Evolutionary conservation across 2,888 invertebrate genomes (phyloP).

Genomic region (Celastrina argiolus): DNA sequence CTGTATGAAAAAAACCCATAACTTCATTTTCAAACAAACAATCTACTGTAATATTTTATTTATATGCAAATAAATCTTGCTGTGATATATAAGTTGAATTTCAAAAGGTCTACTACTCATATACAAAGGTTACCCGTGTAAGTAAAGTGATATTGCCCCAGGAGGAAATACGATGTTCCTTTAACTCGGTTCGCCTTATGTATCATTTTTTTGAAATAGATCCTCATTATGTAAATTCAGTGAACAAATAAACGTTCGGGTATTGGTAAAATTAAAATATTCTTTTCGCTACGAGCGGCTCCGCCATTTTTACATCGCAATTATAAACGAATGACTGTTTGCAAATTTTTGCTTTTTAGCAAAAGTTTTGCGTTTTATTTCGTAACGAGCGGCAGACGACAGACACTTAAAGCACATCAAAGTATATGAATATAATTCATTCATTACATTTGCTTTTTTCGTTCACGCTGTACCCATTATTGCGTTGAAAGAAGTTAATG

Average conservation of each 20-base stretch:
- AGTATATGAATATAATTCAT: slow-evolving; percentile 17
- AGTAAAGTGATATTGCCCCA: slow-evolving; percentile 11
- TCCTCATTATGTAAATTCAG: slow-evolving; percentile 3
- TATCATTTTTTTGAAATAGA: background rate
- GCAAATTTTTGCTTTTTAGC: background rate
- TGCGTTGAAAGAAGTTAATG: slow-evolving; percentile 26
- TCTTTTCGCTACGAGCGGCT: background rate
- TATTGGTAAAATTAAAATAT: slow-evolving; percentile 7
- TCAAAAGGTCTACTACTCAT: background rate
- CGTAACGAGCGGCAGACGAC: slow-evolving; percentile 10
- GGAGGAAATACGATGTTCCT: background rate
- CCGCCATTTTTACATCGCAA: background rate
- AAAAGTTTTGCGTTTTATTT: slow-evolving; percentile 7
- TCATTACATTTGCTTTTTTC: slow-evolving; percentile 19
- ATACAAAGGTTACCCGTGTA: background rate
- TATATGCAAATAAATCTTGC: background rate
- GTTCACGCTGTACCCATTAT: slow-evolving; percentile 23
- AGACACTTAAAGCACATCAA: slow-evolving; percentile 11
- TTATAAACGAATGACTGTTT: background rate
- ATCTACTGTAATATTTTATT: background rate
- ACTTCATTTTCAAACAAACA: background rate
- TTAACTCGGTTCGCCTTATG: slow-evolving; percentile 2
- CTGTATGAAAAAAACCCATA: background rate
- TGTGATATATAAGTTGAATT: background rate
- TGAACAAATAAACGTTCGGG: background rate